A percentile compares a stretch with the other conserved stretches of the same genome.
Conservation (phyloP, 2,797 vertebrate species). For the Delichon dasypus region DNA sequence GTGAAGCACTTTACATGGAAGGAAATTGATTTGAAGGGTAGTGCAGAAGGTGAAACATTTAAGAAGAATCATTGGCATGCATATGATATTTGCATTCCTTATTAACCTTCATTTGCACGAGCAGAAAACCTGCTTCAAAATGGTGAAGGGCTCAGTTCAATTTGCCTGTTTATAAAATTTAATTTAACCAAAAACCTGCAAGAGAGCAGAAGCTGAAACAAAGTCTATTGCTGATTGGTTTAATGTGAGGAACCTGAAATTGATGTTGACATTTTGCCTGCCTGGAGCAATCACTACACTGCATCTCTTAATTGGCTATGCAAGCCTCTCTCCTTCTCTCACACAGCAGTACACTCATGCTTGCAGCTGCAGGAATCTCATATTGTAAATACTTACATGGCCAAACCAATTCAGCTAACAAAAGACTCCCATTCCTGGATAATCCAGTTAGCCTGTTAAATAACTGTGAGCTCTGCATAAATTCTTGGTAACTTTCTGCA, state of each 20-base stretch:
- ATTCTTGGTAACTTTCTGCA: constrained; percentile 1
- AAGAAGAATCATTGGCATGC: background rate
- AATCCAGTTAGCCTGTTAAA: constrained; percentile 27
- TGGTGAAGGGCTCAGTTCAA: background rate
- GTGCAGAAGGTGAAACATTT: background rate
- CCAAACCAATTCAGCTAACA: background rate
- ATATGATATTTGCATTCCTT: constrained; percentile 14
- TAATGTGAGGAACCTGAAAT: constrained; percentile 12
- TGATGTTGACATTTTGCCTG: constrained; percentile 8
- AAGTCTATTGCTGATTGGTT: background rate
- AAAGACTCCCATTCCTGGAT: background rate
- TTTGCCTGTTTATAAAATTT: constrained; percentile 22
- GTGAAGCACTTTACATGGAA: background rate
- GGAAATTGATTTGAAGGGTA: background rate
- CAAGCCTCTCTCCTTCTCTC: background rate
- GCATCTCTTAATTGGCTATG: constrained; percentile 4
- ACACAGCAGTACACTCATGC: background rate
- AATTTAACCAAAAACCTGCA: constrained; percentile 9
- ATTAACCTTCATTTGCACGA: background rate
- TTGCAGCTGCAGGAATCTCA: background rate
- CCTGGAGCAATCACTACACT: background rate
- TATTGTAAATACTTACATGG: background rate
- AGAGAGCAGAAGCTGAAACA: background rate
- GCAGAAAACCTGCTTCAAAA: background rate
- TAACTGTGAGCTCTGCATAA: background rate